phyloP scores from a whole-genome alignment of 2,113 vertebrate species.

The Chelonoidis abingdonii region DNA sequence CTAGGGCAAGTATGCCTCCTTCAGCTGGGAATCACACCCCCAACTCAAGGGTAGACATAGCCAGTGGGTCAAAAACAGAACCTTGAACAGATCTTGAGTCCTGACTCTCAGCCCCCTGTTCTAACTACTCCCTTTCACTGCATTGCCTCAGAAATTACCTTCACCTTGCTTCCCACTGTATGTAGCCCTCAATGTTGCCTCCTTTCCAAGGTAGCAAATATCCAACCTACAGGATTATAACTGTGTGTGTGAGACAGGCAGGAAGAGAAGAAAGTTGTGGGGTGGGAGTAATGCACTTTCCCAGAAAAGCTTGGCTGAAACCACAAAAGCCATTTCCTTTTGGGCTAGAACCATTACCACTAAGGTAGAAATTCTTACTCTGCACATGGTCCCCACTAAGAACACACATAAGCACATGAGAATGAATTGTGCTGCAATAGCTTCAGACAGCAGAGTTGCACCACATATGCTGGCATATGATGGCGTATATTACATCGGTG shows the following conservation, averaged over 20 bases:
- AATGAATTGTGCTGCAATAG: fast-evolving
- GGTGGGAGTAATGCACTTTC: conserved; percentile 65
- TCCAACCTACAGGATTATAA: not conserved
- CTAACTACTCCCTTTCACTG: fast-evolving
- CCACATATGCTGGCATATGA: not conserved
- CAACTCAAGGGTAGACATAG: not conserved
- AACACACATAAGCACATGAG: not conserved
- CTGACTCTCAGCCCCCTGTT: not conserved
- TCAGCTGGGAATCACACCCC: no score
- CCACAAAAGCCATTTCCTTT: conserved; percentile 53
- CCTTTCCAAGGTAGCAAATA: not conserved
- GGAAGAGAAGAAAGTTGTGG: not conserved
- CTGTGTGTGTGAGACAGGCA: not conserved
- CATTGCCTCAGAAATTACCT: fast-evolving
- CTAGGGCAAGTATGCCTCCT: not conserved
- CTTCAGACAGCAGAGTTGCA: fast-evolving
- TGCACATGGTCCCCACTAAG: not conserved
- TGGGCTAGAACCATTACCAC: not conserved
- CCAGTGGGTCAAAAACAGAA: not conserved
- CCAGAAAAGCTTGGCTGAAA: conserved; percentile 53
- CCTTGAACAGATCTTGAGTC: not conserved
- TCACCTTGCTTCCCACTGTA: not conserved
- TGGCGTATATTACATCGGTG: no score
- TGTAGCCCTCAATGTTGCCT: not conserved
- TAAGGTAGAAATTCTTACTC: fast-evolving